A percentile compares a stretch with the other conserved stretches of the same genome.
phyloP scores from a whole-genome alignment of 1,140 invertebrate genomes.

The Maniola jurtina region DNA sequence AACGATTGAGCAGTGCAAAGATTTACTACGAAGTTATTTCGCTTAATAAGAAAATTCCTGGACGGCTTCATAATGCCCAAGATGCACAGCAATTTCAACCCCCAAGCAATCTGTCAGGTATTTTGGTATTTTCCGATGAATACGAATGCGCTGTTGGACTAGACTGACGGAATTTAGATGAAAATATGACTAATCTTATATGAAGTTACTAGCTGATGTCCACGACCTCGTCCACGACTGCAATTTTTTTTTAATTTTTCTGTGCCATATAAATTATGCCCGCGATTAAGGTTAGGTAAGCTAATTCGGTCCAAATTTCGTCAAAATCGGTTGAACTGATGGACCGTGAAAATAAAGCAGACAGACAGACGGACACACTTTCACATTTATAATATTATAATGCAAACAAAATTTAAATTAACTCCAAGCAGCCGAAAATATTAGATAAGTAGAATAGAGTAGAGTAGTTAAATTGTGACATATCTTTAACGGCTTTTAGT shows the following conservation, averaged over 20 bases:
- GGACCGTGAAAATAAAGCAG: too few relatives aligned
- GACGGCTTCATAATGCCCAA: neutral
- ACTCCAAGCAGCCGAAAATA: neutral
- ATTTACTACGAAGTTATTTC: slow-evolving; percentile 1
- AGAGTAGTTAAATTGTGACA: neutral
- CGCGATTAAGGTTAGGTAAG: too few relatives aligned
- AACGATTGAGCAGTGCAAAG: neutral
- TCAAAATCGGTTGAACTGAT: too few relatives aligned
- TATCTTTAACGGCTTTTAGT: neutral
- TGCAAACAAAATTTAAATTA: neutral
- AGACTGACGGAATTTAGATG: slow-evolving; percentile 1
- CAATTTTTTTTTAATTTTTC: too few relatives aligned
- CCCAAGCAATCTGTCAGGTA: slow-evolving; percentile 12
- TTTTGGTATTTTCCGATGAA: slow-evolving; percentile 16
- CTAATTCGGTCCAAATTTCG: too few relatives aligned
- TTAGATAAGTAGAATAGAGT: too few relatives aligned
- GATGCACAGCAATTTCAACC: slow-evolving; percentile 12
- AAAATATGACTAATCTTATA: neutral
- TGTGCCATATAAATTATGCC: too few relatives aligned
- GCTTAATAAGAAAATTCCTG: slow-evolving; percentile 17
- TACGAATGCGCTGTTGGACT: slow-evolving; percentile 6
- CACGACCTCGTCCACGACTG: too few relatives aligned
- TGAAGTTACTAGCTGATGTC: neutral
- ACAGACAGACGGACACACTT: too few relatives aligned
- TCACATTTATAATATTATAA: too few relatives aligned